phyloP scores from a whole-genome alignment of 2,888 invertebrate species.

The Pyrocoelia pectoralis region DNA sequence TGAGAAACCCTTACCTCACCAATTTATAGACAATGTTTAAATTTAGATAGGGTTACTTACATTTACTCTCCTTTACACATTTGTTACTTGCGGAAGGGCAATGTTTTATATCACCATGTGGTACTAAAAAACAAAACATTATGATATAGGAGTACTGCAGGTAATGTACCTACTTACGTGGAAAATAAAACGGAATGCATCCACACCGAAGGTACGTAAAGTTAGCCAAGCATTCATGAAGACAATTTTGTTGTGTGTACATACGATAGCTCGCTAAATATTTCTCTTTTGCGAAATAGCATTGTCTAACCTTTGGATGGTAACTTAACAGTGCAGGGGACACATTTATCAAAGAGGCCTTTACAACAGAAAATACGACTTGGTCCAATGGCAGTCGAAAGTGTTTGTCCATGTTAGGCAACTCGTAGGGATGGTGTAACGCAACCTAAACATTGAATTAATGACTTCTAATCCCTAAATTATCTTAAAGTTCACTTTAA shows the following conservation, averaged over 20 bases:
- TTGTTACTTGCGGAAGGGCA: background rate
- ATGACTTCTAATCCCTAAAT: conserved; percentile 30
- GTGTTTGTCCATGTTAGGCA: conserved; percentile 73
- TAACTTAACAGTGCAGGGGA: conserved; percentile 70
- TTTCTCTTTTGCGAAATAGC: conserved; percentile 46
- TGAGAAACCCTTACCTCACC: too few relatives aligned
- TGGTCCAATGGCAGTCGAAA: conserved; percentile 71
- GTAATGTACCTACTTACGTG: background rate
- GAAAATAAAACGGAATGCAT: conserved; percentile 11
- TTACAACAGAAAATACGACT: conserved; percentile 73
- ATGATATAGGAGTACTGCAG: too few relatives aligned
- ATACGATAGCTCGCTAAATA: conserved; percentile 41
- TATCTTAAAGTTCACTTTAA: conserved; percentile 7
- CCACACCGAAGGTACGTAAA: conserved; percentile 31
- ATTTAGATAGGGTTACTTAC: background rate
- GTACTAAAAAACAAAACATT: background rate
- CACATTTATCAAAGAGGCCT: conserved; percentile 76
- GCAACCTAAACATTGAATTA: conserved; percentile 60
- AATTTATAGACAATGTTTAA: too few relatives aligned
- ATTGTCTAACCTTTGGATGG: conserved; percentile 64
- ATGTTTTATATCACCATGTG: background rate
- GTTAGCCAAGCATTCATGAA: conserved; percentile 46
- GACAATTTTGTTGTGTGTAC: conserved; percentile 47
- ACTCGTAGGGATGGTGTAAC: conserved; percentile 71
- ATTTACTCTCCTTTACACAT: background rate